These are phyloP conservation scores for Aspidapion aeneum DNA, from an alignment of 2,888 invertebrate genomes.

Conservation along the genomic window DNA sequence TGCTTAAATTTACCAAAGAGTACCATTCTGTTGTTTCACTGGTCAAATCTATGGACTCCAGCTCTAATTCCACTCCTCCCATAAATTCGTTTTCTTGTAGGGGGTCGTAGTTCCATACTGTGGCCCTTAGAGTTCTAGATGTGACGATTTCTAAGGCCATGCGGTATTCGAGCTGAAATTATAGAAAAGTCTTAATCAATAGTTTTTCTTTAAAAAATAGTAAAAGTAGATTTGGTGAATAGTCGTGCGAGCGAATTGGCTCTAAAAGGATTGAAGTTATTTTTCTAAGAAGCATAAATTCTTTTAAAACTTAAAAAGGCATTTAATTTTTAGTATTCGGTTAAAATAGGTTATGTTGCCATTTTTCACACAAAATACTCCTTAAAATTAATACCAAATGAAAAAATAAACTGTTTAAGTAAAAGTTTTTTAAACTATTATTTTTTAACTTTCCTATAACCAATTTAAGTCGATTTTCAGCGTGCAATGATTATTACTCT, in stretches of 20 bases:
- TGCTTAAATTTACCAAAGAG: slow-evolving; percentile 54
- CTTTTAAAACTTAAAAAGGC: too few relatives aligned
- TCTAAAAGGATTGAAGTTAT: slow-evolving; percentile 1
- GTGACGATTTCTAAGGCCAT: slow-evolving; percentile 77
- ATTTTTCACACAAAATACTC: too few relatives aligned
- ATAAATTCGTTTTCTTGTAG: slow-evolving; percentile 93
- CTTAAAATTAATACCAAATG: too few relatives aligned
- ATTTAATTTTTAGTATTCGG: too few relatives aligned
- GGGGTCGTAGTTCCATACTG: slow-evolving; percentile 93
- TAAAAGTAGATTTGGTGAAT: not conserved
- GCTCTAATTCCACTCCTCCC: slow-evolving; percentile 83
- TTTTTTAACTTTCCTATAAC: too few relatives aligned
- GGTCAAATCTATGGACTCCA: slow-evolving; percentile 68
- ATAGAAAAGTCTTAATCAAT: slow-evolving; percentile 8
- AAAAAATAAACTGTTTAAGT: too few relatives aligned
- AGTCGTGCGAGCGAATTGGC: not conserved
- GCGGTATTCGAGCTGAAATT: slow-evolving; percentile 77
- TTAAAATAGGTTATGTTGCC: too few relatives aligned
- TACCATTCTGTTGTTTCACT: slow-evolving; percentile 87
- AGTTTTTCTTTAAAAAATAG: not conserved
- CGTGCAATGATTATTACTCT: too few relatives aligned
- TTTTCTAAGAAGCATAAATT: not conserved
- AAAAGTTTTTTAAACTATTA: too few relatives aligned
- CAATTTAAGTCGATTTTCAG: too few relatives aligned
- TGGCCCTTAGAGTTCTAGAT: slow-evolving; percentile 78